A percentile compares a stretch with the other conserved stretches of the same genome.
These are phyloP conservation scores for Oxyura jamaicensis DNA, from an alignment of 2,113 vertebrate genomes.

Conservation along the genomic window DNA sequence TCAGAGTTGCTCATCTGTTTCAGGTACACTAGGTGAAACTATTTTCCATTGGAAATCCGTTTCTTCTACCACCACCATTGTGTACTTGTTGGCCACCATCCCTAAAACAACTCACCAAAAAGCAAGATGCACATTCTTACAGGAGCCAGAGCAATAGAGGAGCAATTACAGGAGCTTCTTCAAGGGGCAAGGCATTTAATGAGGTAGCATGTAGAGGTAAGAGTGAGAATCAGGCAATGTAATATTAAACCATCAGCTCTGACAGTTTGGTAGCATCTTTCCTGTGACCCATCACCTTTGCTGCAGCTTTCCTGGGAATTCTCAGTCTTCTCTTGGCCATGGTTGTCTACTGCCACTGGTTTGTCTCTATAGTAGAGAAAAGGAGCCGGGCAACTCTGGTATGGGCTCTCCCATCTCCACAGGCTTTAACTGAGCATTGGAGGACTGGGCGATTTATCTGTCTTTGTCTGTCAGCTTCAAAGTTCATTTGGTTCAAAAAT, in stretches of 20 bases:
- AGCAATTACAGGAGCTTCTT: neutral
- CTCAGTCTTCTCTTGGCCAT: neutral
- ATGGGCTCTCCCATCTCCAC: neutral
- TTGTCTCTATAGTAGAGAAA: neutral
- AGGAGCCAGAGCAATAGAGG: neutral
- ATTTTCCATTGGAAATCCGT: rapidly evolving
- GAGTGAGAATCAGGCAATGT: neutral
- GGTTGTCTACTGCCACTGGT: neutral
- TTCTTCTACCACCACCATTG: neutral
- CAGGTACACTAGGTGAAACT: neutral
- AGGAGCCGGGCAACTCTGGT: neutral
- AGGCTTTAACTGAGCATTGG: neutral
- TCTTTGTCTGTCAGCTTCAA: conserved; percentile 15
- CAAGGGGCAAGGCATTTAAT: neutral
- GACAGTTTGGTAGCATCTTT: neutral
- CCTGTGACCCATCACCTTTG: neutral
- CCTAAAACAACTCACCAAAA: neutral
- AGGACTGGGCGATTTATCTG: neutral
- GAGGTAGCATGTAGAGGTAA: neutral
- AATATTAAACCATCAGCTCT: neutral
- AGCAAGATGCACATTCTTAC: neutral
- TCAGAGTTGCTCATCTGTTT: neutral
- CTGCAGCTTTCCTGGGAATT: neutral
- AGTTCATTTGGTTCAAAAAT: conserved; percentile 47
- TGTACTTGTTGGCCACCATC: neutral